A percentile compares a stretch with the other conserved stretches of the same genome.
Conservation (phyloP, 2,888 invertebrate species). For the Cactoblastis cactorum region DNA sequence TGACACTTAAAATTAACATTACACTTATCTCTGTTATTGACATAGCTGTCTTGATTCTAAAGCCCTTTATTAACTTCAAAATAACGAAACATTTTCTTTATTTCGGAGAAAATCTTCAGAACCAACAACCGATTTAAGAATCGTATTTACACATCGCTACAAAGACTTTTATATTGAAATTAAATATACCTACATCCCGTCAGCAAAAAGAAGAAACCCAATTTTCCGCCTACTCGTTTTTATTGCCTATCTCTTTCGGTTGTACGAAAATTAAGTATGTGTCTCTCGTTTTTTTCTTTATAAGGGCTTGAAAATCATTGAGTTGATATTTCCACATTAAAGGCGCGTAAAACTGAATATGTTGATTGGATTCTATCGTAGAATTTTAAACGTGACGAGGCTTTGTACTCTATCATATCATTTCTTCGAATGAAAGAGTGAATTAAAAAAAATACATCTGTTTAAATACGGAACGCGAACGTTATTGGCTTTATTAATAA, state of each 20-base stretch:
- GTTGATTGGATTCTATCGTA: not conserved
- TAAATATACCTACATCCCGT: slow-evolving; percentile 17
- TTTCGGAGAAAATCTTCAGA: not conserved
- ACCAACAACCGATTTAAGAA: not conserved
- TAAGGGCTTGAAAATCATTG: not conserved
- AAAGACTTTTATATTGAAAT: slow-evolving; percentile 15
- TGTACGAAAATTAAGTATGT: not conserved
- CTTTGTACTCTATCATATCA: not conserved
- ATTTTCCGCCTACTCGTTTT: slow-evolving; percentile 19
- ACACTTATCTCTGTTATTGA: too few relatives aligned
- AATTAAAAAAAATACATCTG: too few relatives aligned
- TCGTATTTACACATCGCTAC: slow-evolving; percentile 10
- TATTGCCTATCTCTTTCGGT: slow-evolving; percentile 9
- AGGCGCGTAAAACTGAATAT: not conserved
- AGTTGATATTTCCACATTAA: slow-evolving; percentile 3
- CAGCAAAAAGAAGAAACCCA: slow-evolving; percentile 17
- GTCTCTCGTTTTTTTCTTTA: slow-evolving; percentile 5
- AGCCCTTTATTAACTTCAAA: too few relatives aligned
- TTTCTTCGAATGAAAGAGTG: too few relatives aligned
- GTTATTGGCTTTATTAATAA: too few relatives aligned
- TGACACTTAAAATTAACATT: too few relatives aligned
- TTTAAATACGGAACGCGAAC: too few relatives aligned
- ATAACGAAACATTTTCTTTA: too few relatives aligned
- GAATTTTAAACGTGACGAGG: not conserved
- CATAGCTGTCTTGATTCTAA: too few relatives aligned